Evolutionary conservation across 1,140 invertebrate genomes (phyloP).

Genomic region (Neodiprion virginianus): DNA sequence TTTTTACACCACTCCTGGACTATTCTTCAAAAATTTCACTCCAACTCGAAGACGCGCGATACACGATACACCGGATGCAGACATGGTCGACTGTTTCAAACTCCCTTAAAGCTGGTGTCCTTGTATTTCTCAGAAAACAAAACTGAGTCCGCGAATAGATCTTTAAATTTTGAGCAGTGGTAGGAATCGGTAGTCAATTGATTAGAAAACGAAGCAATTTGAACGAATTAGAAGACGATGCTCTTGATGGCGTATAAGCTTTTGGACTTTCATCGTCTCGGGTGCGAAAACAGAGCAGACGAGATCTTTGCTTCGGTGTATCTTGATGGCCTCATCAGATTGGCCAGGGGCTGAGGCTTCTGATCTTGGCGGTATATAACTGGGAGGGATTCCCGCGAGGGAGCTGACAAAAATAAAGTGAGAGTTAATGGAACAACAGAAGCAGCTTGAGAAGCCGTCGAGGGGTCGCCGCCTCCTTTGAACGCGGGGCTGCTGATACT

Average conservation of each 20-base stretch:
- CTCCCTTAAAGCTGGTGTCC: too few species aligned
- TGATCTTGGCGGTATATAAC: background rate
- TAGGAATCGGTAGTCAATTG: too few species aligned
- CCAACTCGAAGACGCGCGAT: too few species aligned
- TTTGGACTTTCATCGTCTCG: too few species aligned
- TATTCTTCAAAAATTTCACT: background rate
- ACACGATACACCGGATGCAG: too few species aligned
- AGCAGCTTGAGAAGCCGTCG: conserved; percentile 24
- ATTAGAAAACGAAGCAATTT: conserved; percentile 4
- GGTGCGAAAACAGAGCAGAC: background rate
- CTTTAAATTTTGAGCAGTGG: too few species aligned
- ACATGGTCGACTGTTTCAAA: too few species aligned
- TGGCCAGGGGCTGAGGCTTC: background rate
- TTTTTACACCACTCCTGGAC: background rate
- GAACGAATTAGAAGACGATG: conserved; percentile 1
- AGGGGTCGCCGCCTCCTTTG: conserved; percentile 35
- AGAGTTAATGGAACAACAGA: conserved; percentile 45
- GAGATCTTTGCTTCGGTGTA: conserved; percentile 16
- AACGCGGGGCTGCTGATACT: conserved; percentile 27
- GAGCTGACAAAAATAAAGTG: conserved; percentile 35
- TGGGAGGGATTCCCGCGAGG: background rate
- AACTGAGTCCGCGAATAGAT: too few species aligned
- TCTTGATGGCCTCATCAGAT: background rate
- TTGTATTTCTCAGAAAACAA: too few species aligned
- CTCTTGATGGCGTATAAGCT: too few species aligned